Conservation (phyloP, 2,888 invertebrate genomes). For the Sipunculus nudus region DNA sequence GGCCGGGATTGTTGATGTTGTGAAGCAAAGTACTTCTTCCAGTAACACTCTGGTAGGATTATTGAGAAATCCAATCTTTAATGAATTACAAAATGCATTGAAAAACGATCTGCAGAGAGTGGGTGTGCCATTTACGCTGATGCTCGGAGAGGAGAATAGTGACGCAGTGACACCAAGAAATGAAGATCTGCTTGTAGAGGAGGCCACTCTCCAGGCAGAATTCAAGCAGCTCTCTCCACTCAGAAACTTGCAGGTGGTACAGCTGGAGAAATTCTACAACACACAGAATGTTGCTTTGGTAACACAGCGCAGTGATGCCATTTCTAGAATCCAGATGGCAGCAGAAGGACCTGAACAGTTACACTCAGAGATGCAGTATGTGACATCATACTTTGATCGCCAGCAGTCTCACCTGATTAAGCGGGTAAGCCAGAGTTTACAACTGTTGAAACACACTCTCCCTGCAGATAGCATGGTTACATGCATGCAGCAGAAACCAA, state of each 20-base stretch:
- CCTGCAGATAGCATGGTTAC: too few relatives aligned
- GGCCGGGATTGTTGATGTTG: too few relatives aligned
- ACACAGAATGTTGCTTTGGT: slow-evolving; percentile 49
- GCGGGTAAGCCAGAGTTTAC: slow-evolving; percentile 49
- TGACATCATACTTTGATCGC: slow-evolving; percentile 44
- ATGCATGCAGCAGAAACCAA: slow-evolving; percentile 26
- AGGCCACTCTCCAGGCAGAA: slow-evolving; percentile 54
- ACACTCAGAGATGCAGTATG: slow-evolving; percentile 9
- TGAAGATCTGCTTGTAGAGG: slow-evolving; percentile 47
- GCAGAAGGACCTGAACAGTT: slow-evolving; percentile 16
- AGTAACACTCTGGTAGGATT: too few relatives aligned
- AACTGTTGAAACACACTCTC: slow-evolving; percentile 48
- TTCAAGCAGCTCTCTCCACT: slow-evolving; percentile 48
- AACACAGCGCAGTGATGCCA: slow-evolving; percentile 47
- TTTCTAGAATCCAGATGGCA: slow-evolving; percentile 16
- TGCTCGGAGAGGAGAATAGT: too few relatives aligned
- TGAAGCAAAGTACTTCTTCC: too few relatives aligned
- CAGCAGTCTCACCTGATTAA: slow-evolving; percentile 51
- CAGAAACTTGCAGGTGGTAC: slow-evolving; percentile 44
- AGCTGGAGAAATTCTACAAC: slow-evolving; percentile 53
- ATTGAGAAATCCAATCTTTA: too few relatives aligned
- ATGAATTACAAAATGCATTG: too few relatives aligned
- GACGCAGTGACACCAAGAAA: too few relatives aligned
- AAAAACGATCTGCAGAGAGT: too few relatives aligned
- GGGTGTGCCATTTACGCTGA: too few relatives aligned